Conservation (phyloP, 2,113 vertebrate genomes). For the Herpetotheres cachinnans region DNA sequence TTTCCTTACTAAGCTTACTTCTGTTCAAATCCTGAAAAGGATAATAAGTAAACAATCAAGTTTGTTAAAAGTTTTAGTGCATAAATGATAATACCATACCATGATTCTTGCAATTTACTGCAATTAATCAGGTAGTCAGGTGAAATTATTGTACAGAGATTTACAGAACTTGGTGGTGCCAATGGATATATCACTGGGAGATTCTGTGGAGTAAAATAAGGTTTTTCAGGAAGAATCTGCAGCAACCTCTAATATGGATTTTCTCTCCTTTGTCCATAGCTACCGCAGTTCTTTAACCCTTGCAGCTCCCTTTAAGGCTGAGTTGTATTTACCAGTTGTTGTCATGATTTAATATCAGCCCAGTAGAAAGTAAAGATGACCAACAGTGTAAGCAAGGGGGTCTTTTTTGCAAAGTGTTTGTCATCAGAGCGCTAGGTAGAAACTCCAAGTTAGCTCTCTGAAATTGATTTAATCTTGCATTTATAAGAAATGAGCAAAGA, state of each 20-base stretch:
- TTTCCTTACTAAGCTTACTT: background rate
- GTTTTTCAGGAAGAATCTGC: background rate
- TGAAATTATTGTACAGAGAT: background rate
- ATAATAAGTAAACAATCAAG: background rate
- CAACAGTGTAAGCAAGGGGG: background rate
- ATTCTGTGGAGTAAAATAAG: background rate
- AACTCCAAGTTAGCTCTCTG: background rate
- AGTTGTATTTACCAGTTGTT: background rate
- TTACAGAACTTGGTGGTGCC: background rate
- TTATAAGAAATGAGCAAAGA: background rate
- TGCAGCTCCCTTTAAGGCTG: background rate
- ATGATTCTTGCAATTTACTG: slow-evolving; percentile 7
- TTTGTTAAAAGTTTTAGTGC: background rate
- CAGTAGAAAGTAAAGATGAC: background rate
- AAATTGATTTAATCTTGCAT: background rate
- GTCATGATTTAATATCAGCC: background rate
- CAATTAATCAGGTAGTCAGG: background rate
- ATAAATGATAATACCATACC: background rate
- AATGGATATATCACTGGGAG: background rate
- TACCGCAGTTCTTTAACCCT: background rate
- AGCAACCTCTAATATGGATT: background rate
- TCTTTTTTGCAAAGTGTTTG: background rate
- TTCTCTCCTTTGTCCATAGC: background rate
- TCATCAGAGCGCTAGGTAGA: background rate
- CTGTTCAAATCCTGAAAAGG: background rate